phyloP scores from a whole-genome alignment of 30 jellyfish, hydroid and myxozoan species.

The Morbakka virulenta region DNA sequence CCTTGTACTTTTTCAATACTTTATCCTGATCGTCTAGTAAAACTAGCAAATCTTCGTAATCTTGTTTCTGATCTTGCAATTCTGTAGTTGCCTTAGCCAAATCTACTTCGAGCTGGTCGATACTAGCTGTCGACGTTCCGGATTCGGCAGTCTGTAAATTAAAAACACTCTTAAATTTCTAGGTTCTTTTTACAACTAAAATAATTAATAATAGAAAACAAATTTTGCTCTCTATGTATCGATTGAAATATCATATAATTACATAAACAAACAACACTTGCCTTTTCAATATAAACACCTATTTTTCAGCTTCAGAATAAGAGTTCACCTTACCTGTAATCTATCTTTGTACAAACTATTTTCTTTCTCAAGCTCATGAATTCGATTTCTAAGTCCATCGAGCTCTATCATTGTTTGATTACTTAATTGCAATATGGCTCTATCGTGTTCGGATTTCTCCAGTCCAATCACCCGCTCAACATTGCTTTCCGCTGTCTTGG shows the following conservation, averaged over 20 bases:
- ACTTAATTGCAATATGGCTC: constrained; percentile 40
- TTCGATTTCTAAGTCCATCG: constrained; percentile 40
- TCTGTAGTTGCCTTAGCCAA: constrained; percentile 24
- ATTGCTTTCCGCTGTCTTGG: constrained; percentile 27
- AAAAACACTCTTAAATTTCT: too few relatives aligned
- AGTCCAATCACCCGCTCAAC: constrained; percentile 60
- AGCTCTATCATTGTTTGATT: constrained; percentile 64
- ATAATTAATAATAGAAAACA: too few relatives aligned
- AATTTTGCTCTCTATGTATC: too few relatives aligned
- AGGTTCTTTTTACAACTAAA: too few relatives aligned
- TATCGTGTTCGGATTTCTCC: constrained; percentile 54
- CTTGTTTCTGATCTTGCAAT: constrained; percentile 69
- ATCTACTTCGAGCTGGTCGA: constrained; percentile 6
- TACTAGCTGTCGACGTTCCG: background rate
- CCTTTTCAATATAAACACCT: too few relatives aligned
- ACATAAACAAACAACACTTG: too few relatives aligned
- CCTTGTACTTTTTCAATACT: constrained; percentile 60
- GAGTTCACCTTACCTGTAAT: constrained; percentile 9
- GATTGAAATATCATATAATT: too few relatives aligned
- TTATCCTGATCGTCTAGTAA: constrained; percentile 92
- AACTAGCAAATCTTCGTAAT: constrained; percentile 86
- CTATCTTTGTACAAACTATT: too few relatives aligned
- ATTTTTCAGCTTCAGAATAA: too few relatives aligned
- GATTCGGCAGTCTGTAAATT: too few relatives aligned
- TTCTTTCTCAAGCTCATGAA: constrained; percentile 40